Base-by-base conservation (phyloP, 2,797 vertebrate genomes). In the Triplophysa bombifrons region DNA sequence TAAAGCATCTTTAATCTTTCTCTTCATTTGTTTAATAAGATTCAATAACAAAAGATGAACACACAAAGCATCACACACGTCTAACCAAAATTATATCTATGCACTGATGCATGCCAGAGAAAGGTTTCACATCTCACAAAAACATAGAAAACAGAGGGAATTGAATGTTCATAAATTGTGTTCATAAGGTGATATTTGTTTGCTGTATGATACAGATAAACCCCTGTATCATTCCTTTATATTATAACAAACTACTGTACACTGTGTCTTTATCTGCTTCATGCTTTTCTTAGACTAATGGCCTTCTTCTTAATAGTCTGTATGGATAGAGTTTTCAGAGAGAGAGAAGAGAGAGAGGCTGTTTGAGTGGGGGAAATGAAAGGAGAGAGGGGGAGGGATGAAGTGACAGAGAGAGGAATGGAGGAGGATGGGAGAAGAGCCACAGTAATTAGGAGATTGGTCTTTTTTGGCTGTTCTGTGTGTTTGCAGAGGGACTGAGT, bases 371-470 rank as follows among this genome's bases (percentile, higher is more conserved):
- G 38, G 22, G 34, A 50, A 66, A 19, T n/a, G 61, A n/a, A 25
- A 11, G 20, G 13, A 64, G 63, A 51, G 46, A 17, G 38, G 53
- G 68, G 65, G 22, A 61, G 50, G 48, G 34, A 7, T 72, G 38
- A 73, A 82, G 70, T 73, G 76, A 78, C 50, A 83, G 78, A 87
- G 85, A 83, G 81, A 81, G 78, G 38, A 66, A 80, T 72, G 66
- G 63, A 78, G 69, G 74, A 67, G 78, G 73, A 73, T 66, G 86
- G 87, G 64, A 80, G 55, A 72, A 76, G 85, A 76, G 88, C 90
- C 90, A 88, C 88, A 86, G 89, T 92, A 92, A 93, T 93, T 92
- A 93, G 90, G 81, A 84, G 87, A 93, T 93, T 93, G 92, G 87
- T 89, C 83, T 89, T 87, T 87, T 89, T 90, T 92, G 86, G 85